Evolutionary conservation across 1,140 invertebrate species (phyloP).

Genomic region (Mya arenaria): DNA sequence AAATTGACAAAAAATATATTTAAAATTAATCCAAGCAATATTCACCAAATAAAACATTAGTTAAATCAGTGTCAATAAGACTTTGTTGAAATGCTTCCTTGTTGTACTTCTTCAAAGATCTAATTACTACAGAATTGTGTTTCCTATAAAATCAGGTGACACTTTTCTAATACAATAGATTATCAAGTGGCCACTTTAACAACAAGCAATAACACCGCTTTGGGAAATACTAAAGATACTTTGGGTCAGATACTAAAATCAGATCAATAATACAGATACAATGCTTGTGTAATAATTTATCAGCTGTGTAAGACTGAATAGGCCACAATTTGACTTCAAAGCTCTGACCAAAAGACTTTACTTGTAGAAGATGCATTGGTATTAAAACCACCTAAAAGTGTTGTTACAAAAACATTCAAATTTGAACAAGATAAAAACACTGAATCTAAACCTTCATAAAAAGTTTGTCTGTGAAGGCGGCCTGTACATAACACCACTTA

Average conservation of each 20-base stretch:
- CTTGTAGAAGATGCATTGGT: too few species aligned
- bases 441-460: too few species aligned
- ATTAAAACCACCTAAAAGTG: too few species aligned
- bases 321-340: neutral
- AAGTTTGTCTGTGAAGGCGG: too few species aligned
- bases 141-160: neutral
- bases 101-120: too few species aligned
- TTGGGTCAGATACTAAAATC: neutral
- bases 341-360: neutral
- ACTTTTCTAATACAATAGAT: neutral
- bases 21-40: neutral
- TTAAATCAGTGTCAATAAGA: neutral
- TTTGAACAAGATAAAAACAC: too few species aligned
- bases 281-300: neutral
- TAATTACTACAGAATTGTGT: neutral
- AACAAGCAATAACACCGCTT: neutral
- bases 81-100: too few species aligned
- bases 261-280: neutral
- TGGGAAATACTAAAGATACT: neutral
- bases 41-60: neutral
- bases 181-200: neutral
- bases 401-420: too few species aligned
- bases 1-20: neutral
- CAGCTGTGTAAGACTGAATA: neutral
- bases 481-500: too few species aligned